Evolutionary conservation across 2,888 invertebrate genomes (phyloP).

Genomic region (Heliconius hortense): DNA sequence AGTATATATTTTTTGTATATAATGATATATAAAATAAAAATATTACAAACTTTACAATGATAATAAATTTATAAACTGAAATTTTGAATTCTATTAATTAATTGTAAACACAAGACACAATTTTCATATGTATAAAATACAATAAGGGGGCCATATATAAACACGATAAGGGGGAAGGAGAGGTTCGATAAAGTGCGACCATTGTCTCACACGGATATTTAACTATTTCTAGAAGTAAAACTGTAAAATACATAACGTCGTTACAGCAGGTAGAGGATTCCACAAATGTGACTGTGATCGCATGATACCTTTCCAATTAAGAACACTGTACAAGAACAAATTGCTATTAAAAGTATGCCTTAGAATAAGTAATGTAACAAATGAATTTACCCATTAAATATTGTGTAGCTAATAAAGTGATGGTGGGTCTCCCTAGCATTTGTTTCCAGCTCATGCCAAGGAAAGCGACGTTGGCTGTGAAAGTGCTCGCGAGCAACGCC

Average conservation of each 20-base stretch:
- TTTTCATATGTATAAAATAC: not conserved
- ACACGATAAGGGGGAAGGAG: not conserved
- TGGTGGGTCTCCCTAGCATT: slow-evolving; percentile 97
- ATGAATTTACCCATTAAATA: slow-evolving; percentile 89
- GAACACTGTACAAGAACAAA: not conserved
- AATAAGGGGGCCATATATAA: not conserved
- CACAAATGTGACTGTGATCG: not conserved
- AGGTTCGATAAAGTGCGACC: not conserved
- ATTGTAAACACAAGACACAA: not conserved
- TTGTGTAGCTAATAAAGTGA: slow-evolving; percentile 93
- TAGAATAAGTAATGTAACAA: slow-evolving; percentile 10
- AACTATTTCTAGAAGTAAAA: not conserved
- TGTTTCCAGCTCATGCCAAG: slow-evolving; percentile 98
- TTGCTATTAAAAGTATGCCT: not conserved
- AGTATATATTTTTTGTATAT: not conserved
- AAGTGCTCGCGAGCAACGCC: slow-evolving; percentile 95
- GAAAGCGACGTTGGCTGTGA: slow-evolving; percentile 96
- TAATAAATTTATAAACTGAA: not conserved
- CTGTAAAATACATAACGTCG: not conserved
- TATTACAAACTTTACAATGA: not conserved
- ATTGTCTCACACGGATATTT: not conserved
- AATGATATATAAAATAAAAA: not conserved
- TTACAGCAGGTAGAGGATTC: not conserved
- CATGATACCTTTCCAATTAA: not conserved
- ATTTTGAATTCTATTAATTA: not conserved